A percentile compares a stretch with the other conserved stretches of the same genome.
phyloP scores from a whole-genome alignment of 92 coral and sea anemone genomes.

The Desmophyllum pertusum region DNA sequence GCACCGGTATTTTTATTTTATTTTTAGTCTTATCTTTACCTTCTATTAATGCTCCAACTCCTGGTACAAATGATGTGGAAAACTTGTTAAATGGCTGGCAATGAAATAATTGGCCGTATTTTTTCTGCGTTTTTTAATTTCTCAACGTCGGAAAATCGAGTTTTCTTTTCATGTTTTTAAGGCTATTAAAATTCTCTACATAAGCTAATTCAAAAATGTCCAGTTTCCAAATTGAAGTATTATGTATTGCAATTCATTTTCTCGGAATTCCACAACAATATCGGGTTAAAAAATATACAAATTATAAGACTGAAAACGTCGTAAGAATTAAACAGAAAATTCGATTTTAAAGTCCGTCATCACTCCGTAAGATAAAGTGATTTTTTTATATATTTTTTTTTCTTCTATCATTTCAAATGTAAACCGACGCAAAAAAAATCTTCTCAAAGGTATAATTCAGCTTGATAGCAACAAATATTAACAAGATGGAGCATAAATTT shows the following conservation, averaged over 20 bases:
- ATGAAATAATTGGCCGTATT: slow-evolving; percentile 21
- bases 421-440: not conserved
- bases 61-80: slow-evolving; percentile 11
- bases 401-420: not conserved
- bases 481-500: not conserved
- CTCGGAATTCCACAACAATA: not conserved
- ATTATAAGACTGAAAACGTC: not conserved
- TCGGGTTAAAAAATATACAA: not conserved
- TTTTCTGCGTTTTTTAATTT: not conserved
- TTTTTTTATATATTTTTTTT: not conserved
- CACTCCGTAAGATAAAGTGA: not conserved
- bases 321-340: no score
- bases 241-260: not conserved
- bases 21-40: slow-evolving; percentile 2
- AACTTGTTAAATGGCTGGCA: slow-evolving; percentile 21
- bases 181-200: not conserved
- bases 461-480: not conserved
- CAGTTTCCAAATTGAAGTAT: not conserved
- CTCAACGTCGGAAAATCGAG: not conserved
- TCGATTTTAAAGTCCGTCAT: not conserved
- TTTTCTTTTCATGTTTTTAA: not conserved
- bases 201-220: not conserved
- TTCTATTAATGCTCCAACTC: not conserved
- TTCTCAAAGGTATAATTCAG: not conserved
- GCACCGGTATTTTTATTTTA: not conserved